A percentile compares a stretch with the other conserved stretches of the same genome.
Evolutionary conservation across 2,888 invertebrate genomes (phyloP).

Genomic region (Reticulitermes lucifugus): DNA sequence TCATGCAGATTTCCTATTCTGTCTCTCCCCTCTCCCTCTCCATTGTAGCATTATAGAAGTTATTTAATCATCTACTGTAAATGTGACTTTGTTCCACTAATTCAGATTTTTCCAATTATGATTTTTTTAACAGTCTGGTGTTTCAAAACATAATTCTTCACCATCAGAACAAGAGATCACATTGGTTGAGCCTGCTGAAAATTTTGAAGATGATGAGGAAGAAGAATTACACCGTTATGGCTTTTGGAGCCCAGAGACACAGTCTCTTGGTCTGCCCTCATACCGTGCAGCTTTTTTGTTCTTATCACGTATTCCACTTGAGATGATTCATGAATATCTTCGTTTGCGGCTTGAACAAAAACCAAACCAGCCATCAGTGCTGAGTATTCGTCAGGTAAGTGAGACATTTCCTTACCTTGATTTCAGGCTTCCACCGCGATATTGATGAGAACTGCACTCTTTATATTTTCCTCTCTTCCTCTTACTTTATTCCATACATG

Average conservation of each 20-base stretch:
- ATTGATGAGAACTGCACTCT: too few relatives aligned
- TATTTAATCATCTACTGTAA: too few relatives aligned
- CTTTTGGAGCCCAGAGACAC: slow-evolving; percentile 81
- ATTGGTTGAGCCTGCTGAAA: background rate
- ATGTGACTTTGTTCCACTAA: too few relatives aligned
- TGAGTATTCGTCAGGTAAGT: slow-evolving; percentile 84
- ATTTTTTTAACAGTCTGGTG: too few relatives aligned
- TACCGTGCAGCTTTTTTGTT: slow-evolving; percentile 88
- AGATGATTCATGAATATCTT: slow-evolving; percentile 93
- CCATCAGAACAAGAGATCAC: background rate
- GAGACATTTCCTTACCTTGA: too few relatives aligned
- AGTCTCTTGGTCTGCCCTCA: slow-evolving; percentile 83
- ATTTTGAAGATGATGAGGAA: slow-evolving; percentile 60
- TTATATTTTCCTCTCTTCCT: too few relatives aligned
- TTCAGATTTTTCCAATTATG: too few relatives aligned
- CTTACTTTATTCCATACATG: too few relatives aligned
- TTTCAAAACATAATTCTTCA: background rate
- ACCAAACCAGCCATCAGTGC: slow-evolving; percentile 84
- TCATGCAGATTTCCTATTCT: too few relatives aligned
- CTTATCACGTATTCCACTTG: slow-evolving; percentile 85
- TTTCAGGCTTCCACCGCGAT: too few relatives aligned
- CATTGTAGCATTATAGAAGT: too few relatives aligned
- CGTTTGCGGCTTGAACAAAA: slow-evolving; percentile 85
- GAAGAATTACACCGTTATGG: slow-evolving; percentile 75
- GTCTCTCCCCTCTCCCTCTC: too few relatives aligned